Evolutionary conservation across 2,113 vertebrate species (phyloP).

Genomic region (Limnothrissa miodon): DNA sequence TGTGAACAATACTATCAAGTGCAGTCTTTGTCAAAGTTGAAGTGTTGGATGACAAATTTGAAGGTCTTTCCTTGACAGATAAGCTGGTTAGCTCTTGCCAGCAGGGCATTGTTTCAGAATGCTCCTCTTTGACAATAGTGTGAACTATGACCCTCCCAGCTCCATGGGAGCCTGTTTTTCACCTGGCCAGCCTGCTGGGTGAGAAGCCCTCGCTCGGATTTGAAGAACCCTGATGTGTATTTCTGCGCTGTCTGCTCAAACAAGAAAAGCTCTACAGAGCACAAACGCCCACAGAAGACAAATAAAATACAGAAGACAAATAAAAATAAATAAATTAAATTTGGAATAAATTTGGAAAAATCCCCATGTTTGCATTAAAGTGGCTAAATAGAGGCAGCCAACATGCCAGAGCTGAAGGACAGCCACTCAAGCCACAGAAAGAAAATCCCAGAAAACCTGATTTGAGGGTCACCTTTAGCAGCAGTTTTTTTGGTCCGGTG

Average conservation of each 20-base stretch:
- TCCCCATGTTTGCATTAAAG: not conserved
- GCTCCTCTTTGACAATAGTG: slow-evolving; percentile 71
- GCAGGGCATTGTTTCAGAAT: slow-evolving; percentile 67
- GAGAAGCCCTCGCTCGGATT: slow-evolving; percentile 68
- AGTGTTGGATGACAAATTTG: slow-evolving; percentile 55
- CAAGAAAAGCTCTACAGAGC: not conserved
- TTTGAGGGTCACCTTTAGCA: slow-evolving; percentile 93
- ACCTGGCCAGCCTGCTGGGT: slow-evolving; percentile 67
- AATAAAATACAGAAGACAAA: not conserved
- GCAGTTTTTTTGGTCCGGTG: slow-evolving; percentile 78
- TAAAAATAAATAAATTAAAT: not conserved
- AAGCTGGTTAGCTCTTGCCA: slow-evolving; percentile 68
- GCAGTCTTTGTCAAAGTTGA: slow-evolving; percentile 35
- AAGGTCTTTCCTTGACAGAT: slow-evolving; percentile 73
- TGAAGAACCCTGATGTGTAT: slow-evolving; percentile 56
- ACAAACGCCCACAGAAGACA: not conserved
- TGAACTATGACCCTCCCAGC: slow-evolving; percentile 75
- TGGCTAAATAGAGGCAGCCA: slow-evolving; percentile 51
- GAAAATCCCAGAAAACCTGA: slow-evolving; percentile 66
- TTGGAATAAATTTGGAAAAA: too few relatives aligned
- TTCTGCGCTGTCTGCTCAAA: slow-evolving; percentile 4
- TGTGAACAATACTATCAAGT: too few relatives aligned
- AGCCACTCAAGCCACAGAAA: slow-evolving; percentile 45
- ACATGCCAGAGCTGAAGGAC: slow-evolving; percentile 59
- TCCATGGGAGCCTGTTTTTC: slow-evolving; percentile 63